Base-by-base conservation (phyloP, 2,888 invertebrate genomes). In the Ischnura elegans region DNA sequence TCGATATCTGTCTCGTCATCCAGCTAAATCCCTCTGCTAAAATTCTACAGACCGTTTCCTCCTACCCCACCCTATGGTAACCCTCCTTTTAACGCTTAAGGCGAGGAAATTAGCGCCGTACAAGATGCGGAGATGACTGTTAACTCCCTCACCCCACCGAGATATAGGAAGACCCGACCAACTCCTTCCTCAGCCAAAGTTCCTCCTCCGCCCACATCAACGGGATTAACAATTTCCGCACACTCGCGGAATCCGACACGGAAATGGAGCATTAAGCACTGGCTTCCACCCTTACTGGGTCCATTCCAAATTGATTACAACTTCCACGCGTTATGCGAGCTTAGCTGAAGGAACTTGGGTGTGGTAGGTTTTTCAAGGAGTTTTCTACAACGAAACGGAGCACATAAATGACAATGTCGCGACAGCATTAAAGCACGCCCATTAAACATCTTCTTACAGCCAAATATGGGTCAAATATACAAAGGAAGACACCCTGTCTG, bases 191-290 rank as follows among this genome's bases (percentile, higher is more conserved):
- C 66, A 6, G 29, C 29, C 66, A 16, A n/a, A 61, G 61, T 61
- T 25, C 61, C 61, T 51, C 51, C n/a, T n/a, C 51, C 61, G 13
- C 29, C 76, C 76, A 76, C 76, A 76, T 36, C 76, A 76, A 16
- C 29, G 76, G 76, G 76, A 36, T 76, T 76, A 76, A 76, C 76
- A 76, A 76, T 76, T 76, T 76, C 76, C 76, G 76, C 76, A 36
- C 76, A 36, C 76, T 36, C 29, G 29, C n/a, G 76, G 76, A 76
- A 76, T 76, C 76, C 76, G 16, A 76, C 76, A 25, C 36, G 76
- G 76, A 76, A 76, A 76, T 76, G 76, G 76, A 76, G 76, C 76
- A 36, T 76, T 76, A 76, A 76, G 76, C 76, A 76, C 29, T 6
- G 76, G 36, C 76, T 16, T 5, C 5, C 29, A 1, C 76, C 25